Conservation (phyloP, 2,797 vertebrate species). For the Trachurus trachurus region DNA sequence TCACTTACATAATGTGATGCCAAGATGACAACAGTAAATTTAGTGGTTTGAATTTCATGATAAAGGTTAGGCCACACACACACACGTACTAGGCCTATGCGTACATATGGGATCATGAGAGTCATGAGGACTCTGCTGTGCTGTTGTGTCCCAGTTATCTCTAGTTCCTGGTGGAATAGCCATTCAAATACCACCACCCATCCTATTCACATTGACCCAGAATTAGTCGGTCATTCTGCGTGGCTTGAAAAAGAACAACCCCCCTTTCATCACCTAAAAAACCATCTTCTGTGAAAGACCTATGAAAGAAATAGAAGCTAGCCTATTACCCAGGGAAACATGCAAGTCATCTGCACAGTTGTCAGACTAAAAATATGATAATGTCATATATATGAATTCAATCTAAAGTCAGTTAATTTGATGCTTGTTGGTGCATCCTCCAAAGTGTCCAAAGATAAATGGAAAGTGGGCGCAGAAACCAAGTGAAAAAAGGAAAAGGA, state of each 20-base stretch:
- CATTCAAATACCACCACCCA: conserved; percentile 58
- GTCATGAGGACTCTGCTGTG: conserved; percentile 48
- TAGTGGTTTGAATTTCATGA: conserved; percentile 20
- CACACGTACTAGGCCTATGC: too few relatives aligned
- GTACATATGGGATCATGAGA: not conserved
- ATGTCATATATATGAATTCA: not conserved
- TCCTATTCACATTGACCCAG: conserved; percentile 81
- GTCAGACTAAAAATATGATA: not conserved
- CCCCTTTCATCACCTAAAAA: conserved; percentile 16
- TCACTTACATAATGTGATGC: not conserved
- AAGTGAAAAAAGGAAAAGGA: not conserved
- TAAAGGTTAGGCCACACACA: conserved; percentile 23
- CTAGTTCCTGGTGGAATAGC: conserved; percentile 50
- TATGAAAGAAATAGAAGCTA: conserved; percentile 1
- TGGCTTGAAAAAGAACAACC: conserved; percentile 59
- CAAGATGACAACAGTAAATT: not conserved
- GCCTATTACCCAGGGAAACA: not conserved
- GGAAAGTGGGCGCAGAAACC: not conserved
- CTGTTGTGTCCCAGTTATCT: conserved; percentile 73
- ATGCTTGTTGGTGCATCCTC: not conserved
- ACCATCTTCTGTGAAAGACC: not conserved
- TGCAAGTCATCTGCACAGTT: not conserved
- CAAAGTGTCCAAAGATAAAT: not conserved
- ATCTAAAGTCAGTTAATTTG: not conserved
- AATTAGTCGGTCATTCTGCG: conserved; percentile 71